Base-by-base conservation (phyloP, 2,113 vertebrate genomes). In the Channa argus region DNA sequence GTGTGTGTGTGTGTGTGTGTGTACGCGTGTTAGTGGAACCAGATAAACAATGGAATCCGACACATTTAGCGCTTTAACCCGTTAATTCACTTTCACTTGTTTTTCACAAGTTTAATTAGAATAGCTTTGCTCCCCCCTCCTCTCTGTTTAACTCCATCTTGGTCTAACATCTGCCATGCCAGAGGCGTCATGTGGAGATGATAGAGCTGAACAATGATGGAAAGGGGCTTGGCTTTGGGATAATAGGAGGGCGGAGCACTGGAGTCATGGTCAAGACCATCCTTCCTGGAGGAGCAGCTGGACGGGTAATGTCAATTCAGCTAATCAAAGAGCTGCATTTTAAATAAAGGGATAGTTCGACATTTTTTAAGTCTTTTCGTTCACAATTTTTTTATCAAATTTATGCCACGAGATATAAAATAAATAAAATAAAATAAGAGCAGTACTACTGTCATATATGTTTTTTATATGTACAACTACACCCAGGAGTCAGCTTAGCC, bases 251-350 rank as follows among this genome's bases (percentile, higher is more conserved):
- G 75, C 95, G 95, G 76, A 94, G 95, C 84, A 96, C 96, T 11
- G 97, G 98, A 2, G 96, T 98, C 47, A 95, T 99, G 75, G 97
- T 99, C 70, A 99, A 98, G 89, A 99, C 97, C 43, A 98, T 99
- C 65, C 90, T 99, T 3, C 96, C 97, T 7, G 96, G 97, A 76
- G 98, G 97, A 61, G 95, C 96, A 34, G 97, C 98, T 47, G 97
- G 98, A 86, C 94, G 94, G 95, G 98, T 98, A 91, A 90, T 67
- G 68, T 39, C 3, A 66, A 46, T 39, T 41, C 3, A 73, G 34
- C 34, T 43, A 38, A 58, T 60, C 11, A 24, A 24, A 41, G 7
- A 43, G 36, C 1, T 39, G 2, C 36, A 52, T 11, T 43, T 34
- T 38, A 45, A 15, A 52, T 5, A 44, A 56, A 55, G 15, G 3